Conservation (phyloP, 2,797 vertebrate species). For the Sarcophilus harrisii region DNA sequence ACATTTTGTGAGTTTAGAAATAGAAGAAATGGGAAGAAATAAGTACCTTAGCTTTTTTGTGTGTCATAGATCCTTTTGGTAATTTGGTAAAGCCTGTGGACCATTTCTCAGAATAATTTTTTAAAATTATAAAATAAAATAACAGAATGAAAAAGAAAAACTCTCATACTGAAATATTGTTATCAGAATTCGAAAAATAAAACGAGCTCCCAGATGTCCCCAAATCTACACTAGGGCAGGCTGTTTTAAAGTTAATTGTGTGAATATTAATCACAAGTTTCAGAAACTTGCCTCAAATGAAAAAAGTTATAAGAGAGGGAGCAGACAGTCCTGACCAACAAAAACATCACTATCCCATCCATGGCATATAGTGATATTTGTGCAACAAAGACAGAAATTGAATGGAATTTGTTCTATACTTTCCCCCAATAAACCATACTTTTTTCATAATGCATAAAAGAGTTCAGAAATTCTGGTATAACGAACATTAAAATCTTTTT, state of each 20-base stretch:
- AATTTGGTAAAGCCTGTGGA: neutral
- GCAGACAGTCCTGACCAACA: neutral
- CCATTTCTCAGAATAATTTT: neutral
- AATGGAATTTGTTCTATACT: neutral
- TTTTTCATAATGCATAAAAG: neutral
- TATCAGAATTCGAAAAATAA: neutral
- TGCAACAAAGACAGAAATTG: neutral
- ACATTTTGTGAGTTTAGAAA: neutral
- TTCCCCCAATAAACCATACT: neutral
- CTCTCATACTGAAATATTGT: neutral
- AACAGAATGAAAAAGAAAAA: neutral
- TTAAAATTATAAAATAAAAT: neutral
- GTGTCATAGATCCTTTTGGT: neutral
- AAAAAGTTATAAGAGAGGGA: neutral
- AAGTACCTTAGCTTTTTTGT: neutral
- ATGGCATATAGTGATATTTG: neutral
- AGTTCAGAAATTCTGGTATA: neutral
- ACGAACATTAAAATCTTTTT: neutral
- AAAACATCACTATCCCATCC: neutral
- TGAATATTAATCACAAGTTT: neutral
- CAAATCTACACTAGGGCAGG: neutral
- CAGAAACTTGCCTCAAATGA: neutral
- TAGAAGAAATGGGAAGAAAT: neutral
- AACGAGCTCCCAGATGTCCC: neutral
- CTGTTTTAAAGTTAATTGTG: neutral